These are phyloP conservation scores for Anastrepha obliqua DNA, from an alignment of 1,140 invertebrate species.

Conservation along the genomic window DNA sequence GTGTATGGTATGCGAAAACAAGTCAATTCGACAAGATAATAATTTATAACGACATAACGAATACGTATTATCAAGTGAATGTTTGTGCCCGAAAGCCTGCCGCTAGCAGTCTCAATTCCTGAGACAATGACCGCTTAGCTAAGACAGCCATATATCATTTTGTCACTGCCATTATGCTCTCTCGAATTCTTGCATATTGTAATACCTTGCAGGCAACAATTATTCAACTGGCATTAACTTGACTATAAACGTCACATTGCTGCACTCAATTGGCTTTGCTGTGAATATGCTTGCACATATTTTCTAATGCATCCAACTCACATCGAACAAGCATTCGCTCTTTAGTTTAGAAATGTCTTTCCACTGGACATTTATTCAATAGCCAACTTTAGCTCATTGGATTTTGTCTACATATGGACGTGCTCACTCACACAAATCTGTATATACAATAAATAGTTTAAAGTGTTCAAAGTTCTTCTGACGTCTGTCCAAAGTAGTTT, in stretches of 20 bases:
- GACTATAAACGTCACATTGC: background rate
- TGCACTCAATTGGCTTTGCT: background rate
- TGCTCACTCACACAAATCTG: no score
- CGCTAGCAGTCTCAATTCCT: background rate
- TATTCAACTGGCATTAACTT: conserved; percentile 27
- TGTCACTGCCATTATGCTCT: background rate
- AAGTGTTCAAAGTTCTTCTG: conserved; percentile 28
- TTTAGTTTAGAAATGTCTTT: background rate
- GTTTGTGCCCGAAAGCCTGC: background rate
- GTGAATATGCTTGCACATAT: background rate
- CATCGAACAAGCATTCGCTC: background rate
- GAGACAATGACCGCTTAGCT: background rate
- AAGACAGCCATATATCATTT: background rate
- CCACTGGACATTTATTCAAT: conserved; percentile 1
- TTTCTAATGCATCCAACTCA: background rate
- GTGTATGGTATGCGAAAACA: no score
- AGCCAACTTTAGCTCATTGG: background rate
- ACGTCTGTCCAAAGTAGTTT: conserved; percentile 38
- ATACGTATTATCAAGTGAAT: no score
- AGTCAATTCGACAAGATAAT: no score
- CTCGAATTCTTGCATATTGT: background rate
- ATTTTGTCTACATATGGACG: no score
- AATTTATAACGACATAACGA: no score
- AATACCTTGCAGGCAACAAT: conserved; percentile 21
- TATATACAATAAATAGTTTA: background rate